Conservation (phyloP, 2,797 vertebrate genomes). For the Chrysolophus pictus region DNA sequence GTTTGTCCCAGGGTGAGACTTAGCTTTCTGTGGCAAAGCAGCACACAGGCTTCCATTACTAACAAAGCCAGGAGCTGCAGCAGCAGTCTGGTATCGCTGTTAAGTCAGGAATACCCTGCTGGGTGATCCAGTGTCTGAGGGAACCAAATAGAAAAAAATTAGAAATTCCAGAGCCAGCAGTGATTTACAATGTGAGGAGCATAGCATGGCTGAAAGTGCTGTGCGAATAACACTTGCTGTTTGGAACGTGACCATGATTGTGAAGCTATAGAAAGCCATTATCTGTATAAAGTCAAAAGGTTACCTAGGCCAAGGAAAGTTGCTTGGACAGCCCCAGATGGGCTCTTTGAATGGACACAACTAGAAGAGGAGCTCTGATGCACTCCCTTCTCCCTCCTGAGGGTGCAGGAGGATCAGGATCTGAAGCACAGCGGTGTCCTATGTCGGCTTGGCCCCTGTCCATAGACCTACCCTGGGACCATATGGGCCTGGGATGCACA, state of each 20-base stretch:
- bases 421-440: background rate
- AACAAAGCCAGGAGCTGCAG: background rate
- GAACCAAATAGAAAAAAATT: background rate
- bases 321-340: background rate
- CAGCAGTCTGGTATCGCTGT: background rate
- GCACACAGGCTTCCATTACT: background rate
- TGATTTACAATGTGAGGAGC: background rate
- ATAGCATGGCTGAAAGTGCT: background rate
- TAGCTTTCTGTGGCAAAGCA: background rate
- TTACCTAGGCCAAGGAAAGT: background rate
- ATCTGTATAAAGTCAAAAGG: background rate
- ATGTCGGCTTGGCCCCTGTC: background rate
- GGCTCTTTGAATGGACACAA: background rate
- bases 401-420: background rate
- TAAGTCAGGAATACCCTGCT: background rate
- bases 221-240: rapidly evolving
- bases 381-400: background rate
- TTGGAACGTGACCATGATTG: background rate
- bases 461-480: background rate
- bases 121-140: background rate
- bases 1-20: background rate
- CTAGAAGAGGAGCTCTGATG: background rate
- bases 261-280: background rate
- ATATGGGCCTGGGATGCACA: background rate
- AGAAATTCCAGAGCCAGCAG: background rate